A percentile compares a stretch with the other conserved stretches of the same genome.
Conservation (phyloP, 1,140 invertebrate species). For the Maniola jurtina region DNA sequence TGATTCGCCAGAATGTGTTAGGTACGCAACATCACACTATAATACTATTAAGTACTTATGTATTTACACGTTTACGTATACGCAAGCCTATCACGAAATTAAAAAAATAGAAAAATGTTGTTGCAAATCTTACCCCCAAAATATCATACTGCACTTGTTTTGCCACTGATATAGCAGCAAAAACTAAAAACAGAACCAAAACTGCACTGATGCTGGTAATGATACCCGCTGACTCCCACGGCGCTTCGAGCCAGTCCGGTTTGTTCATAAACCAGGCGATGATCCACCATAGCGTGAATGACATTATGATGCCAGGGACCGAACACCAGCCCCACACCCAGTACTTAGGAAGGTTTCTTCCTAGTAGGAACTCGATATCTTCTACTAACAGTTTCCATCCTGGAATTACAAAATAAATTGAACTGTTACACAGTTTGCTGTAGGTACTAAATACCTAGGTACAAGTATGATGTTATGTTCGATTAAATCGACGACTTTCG, state of each 20-base stretch:
- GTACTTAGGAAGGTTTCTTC: slow-evolving; percentile 35
- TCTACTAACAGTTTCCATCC: slow-evolving; percentile 56
- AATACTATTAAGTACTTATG: too few species aligned
- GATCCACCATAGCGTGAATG: slow-evolving; percentile 48
- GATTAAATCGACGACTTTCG: too few species aligned
- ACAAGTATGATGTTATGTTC: too few species aligned
- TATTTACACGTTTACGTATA: too few species aligned
- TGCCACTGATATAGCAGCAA: slow-evolving; percentile 43
- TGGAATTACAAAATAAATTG: too few species aligned
- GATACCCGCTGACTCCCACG: slow-evolving; percentile 40
- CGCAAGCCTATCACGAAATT: too few species aligned
- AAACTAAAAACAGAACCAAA: slow-evolving; percentile 34
- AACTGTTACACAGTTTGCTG: too few species aligned
- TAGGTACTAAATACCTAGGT: too few species aligned
- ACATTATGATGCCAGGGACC: slow-evolving; percentile 34
- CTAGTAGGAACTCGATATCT: slow-evolving; percentile 61
- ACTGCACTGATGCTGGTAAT: slow-evolving; percentile 20
- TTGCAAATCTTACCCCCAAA: slow-evolving; percentile 41
- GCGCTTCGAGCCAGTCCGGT: slow-evolving; percentile 34
- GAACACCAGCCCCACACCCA: slow-evolving; percentile 56
- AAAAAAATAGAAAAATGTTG: too few species aligned
- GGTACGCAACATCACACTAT: too few species aligned
- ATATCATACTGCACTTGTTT: slow-evolving; percentile 61
- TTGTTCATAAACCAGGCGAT: slow-evolving; percentile 26
- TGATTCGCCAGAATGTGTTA: too few species aligned